Evolutionary conservation across 2,888 invertebrate species (phyloP).

Genomic region (Aquatica leii): DNA sequence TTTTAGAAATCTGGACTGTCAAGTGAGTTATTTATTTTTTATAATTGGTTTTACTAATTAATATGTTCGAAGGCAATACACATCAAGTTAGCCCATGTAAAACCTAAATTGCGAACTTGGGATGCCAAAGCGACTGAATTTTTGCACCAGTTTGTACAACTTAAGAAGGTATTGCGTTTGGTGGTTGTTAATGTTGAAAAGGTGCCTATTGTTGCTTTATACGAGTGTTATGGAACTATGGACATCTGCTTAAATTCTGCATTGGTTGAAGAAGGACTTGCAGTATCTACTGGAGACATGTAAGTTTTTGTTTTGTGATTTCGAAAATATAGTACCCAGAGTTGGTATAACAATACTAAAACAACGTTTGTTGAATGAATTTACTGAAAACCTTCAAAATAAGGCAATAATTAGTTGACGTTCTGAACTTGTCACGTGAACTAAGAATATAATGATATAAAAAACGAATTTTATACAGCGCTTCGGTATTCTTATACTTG

Average conservation of each 20-base stretch:
- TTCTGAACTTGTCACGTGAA: too few species aligned
- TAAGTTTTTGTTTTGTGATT: conserved; percentile 54
- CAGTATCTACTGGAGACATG: conserved; percentile 63
- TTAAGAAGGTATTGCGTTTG: conserved; percentile 56
- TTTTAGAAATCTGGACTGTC: conserved; percentile 51
- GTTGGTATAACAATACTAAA: too few species aligned
- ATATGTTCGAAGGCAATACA: conserved; percentile 54
- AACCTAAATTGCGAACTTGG: conserved; percentile 60
- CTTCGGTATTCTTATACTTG: too few species aligned
- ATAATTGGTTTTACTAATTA: conserved; percentile 20
- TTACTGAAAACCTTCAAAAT: too few species aligned
- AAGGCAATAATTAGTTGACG: too few species aligned
- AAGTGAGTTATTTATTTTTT: conserved; percentile 41
- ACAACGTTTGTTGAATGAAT: too few species aligned
- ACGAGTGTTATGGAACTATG: conserved; percentile 51
- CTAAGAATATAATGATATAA: too few species aligned
- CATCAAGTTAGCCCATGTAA: conserved; percentile 61
- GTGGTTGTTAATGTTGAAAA: conserved; percentile 52
- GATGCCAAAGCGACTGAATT: conserved; percentile 51
- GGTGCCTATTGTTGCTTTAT: conserved; percentile 59
- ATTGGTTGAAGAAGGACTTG: conserved; percentile 63
- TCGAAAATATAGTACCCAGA: too few species aligned
- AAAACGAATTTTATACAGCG: too few species aligned
- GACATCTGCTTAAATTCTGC: conserved; percentile 64
- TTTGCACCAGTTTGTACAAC: conserved; percentile 54